A percentile compares a stretch with the other conserved stretches of the same genome.
These are phyloP conservation scores for Dicentrarchus labrax DNA, from an alignment of 2,113 vertebrate genomes.

Conservation along the genomic window DNA sequence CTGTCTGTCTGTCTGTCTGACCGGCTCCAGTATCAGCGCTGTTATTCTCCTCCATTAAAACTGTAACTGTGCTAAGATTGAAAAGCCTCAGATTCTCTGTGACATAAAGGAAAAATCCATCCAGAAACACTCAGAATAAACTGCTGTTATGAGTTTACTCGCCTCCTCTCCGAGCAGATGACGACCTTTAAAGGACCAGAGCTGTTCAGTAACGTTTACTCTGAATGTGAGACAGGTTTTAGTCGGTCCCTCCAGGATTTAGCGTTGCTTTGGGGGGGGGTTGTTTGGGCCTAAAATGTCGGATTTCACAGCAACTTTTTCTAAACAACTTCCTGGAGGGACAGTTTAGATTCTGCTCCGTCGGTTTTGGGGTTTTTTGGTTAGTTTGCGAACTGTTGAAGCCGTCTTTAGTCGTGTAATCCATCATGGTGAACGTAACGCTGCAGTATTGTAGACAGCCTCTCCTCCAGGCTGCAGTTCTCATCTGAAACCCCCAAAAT, in stretches of 20 bases:
- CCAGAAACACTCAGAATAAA: too few relatives aligned
- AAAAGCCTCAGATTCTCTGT: too few relatives aligned
- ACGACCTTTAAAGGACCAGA: not conserved
- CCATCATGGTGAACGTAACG: not conserved
- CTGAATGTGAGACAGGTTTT: not conserved
- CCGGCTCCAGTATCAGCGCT: not conserved
- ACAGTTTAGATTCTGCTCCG: too few relatives aligned
- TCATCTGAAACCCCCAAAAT: not conserved
- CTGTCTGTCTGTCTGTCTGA: not conserved
- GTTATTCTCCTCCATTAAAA: not conserved
- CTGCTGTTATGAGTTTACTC: not conserved
- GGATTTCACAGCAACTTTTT: too few relatives aligned
- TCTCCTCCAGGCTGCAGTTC: not conserved
- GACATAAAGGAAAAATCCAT: too few relatives aligned
- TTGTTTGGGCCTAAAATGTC: too few relatives aligned
- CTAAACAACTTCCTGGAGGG: too few relatives aligned
- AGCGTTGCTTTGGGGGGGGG: too few relatives aligned
- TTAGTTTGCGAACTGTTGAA: not conserved
- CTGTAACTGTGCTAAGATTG: too few relatives aligned
- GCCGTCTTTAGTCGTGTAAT: not conserved
- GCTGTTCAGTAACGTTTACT: too few relatives aligned
- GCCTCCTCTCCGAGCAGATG: not conserved
- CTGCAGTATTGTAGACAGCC: too few relatives aligned
- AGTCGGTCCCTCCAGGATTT: too few relatives aligned
- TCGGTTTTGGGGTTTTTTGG: not conserved